Base-by-base conservation (phyloP, 2,113 vertebrate genomes). In the Daboia siamensis region DNA sequence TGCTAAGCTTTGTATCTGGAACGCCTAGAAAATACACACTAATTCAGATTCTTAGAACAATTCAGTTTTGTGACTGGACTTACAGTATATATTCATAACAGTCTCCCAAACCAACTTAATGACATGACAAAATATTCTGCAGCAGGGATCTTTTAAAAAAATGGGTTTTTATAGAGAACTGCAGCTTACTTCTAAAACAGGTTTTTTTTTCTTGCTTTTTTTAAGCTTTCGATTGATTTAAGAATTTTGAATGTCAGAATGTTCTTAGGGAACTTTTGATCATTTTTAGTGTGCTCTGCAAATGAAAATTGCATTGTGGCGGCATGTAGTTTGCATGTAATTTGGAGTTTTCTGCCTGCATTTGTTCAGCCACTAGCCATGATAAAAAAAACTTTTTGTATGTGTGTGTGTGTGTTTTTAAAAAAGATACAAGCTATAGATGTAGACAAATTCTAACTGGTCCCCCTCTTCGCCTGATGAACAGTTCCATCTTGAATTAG, bases 201-300 rank as follows among this genome's bases (percentile, higher is more conserved):
- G 9, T 8, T 9, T 13, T 7, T 15, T 0, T 44, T 80, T 39
- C 61, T n/a, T 80, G 33, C 9, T 80, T 80, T 80, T 39, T 33
- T 57, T 23, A 48, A 92, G 89, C 86, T 59, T 94, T 94, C 94
- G 94, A 93, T 94, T 92, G 91, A 69, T 69, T 69, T n/a, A 33
- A 24, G 4, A 17, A 51, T 87, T 39, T 80, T 39, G 33, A 17
- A 4, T 39, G 17, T 44, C 7, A 21, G 74, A 80, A 39, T 20
- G 17, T 39, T 44, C 33, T n/a, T 44, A 21, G 33, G 69, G 74
- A 80, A 80, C 33, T 21, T 80, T 39, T 39, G 33, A 39, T 44
- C 17, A 0, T 44, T 80, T 44, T 44, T 44, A 80, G 17, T 21
- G 33, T 39, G 74, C 33, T 80, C 7, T 39, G 33, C 69, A 80